Evolutionary conservation across 2,797 vertebrate species (phyloP).

Genomic region (Lycodopsis pacificus): DNA sequence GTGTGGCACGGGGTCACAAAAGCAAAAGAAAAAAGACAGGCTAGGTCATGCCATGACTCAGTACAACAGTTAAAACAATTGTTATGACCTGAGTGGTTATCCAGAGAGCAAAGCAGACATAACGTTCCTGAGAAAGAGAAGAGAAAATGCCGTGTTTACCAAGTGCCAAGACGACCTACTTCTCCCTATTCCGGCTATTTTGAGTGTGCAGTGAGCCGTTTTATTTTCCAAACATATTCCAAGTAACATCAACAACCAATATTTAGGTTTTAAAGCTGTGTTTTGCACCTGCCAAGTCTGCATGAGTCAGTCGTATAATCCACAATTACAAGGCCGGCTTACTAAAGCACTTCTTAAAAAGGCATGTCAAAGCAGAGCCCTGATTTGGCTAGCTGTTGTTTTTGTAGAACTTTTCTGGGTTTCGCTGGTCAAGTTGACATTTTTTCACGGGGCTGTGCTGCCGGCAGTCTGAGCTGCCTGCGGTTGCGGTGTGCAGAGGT

Average conservation of each 20-base stretch:
- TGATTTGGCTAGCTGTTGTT: constrained; percentile 70
- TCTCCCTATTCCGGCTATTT: constrained; percentile 48
- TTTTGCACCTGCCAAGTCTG: constrained; percentile 81
- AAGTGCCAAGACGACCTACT: constrained; percentile 54
- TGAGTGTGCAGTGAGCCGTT: constrained; percentile 54
- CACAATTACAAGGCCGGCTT: constrained; percentile 82
- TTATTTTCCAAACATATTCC: constrained; percentile 63
- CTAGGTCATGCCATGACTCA: constrained; percentile 69
- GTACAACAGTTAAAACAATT: constrained; percentile 67
- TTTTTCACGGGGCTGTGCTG: constrained; percentile 72
- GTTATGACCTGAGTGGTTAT: constrained; percentile 72
- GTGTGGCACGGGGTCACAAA: constrained; percentile 72
- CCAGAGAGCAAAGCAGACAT: constrained; percentile 66
- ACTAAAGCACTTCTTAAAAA: constrained; percentile 80
- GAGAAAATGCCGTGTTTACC: constrained; percentile 62
- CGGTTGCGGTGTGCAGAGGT: constrained; percentile 79
- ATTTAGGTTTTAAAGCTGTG: constrained; percentile 74
- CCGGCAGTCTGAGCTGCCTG: constrained; percentile 73
- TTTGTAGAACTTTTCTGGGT: constrained; percentile 69
- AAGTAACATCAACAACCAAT: constrained; percentile 74
- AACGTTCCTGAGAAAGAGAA: constrained; percentile 60
- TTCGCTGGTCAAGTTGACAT: constrained; percentile 77
- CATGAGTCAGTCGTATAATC: constrained; percentile 75
- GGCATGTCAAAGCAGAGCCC: constrained; percentile 77
- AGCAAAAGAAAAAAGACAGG: constrained; percentile 58